Conservation (phyloP, 2,797 vertebrate species). For the Pachyuromys duprasi region DNA sequence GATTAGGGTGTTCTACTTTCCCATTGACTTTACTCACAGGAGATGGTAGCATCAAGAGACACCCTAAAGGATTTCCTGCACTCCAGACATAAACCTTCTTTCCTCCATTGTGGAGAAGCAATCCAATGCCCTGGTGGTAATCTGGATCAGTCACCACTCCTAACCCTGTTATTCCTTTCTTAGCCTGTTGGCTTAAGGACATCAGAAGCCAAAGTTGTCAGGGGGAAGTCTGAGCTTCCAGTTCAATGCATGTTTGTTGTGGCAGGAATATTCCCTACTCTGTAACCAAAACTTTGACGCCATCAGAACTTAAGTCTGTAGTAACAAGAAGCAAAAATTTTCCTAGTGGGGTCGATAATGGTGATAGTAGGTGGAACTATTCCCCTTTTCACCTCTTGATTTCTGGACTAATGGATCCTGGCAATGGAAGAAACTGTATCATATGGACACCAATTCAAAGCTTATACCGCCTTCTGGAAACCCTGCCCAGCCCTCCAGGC, state of each 20-base stretch:
- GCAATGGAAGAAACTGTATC: not conserved
- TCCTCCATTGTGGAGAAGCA: not conserved
- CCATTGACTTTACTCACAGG: not conserved
- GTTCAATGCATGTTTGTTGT: not conserved
- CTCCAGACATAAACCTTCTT: not conserved
- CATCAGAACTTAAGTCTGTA: not conserved
- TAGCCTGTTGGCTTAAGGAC: not conserved
- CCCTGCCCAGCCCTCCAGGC: not conserved
- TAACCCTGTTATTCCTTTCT: not conserved
- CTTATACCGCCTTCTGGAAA: not conserved
- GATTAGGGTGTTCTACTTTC: not conserved
- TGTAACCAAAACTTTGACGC: not conserved
- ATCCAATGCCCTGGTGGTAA: not conserved
- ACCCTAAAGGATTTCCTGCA: not conserved
- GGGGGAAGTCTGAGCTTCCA: not conserved
- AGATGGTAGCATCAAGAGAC: not conserved
- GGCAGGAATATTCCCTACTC: not conserved
- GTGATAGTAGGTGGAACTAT: not conserved
- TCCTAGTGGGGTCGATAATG: not conserved
- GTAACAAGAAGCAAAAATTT: not conserved
- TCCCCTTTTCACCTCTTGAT: not conserved
- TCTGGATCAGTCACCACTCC: not conserved
- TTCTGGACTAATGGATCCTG: not conserved
- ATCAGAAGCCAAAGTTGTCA: not conserved
- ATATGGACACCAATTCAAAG: not conserved